Base-by-base conservation (phyloP, 2,888 invertebrate species). In the Chrysomela aeneicollis region DNA sequence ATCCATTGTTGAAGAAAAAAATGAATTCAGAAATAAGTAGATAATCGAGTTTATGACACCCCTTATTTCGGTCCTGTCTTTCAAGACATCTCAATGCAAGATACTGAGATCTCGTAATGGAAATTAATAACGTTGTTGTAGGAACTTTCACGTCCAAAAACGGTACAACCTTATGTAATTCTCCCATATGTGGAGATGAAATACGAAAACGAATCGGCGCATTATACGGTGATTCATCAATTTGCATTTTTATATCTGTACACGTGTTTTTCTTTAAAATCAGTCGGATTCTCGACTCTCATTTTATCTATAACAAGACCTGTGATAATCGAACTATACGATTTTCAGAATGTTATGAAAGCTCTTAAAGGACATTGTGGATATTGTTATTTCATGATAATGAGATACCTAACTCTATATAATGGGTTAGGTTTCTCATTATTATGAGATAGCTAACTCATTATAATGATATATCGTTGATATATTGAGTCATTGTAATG, bases 61-160 rank as follows among this genome's bases (percentile, higher is more conserved):
- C 26, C 18, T 17, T 46, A 57, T 46, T 57, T 46, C 57, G 57
- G 26, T 17, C 46, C 30, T 57, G 57, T 32, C 26, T 30, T 46
- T 18, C 26, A 35, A 54, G 54, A 54, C 37, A 19, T 54, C 26
- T 19, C 35, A 12, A 54, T 42, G 17, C 55, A 22, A 19, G 55
- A 55, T 55, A 21, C 9, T 21, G 32, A 49, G 52, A n/a, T 17
- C 55, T 57, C 55, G 57, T 63, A 63, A 62, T 67, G 67, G 61
- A 58, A 64, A 64, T 64, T 49, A 67, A 63, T 62, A 64, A 63
- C 59, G 61, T 55, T 61, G 61, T 55, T 32, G 58, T 42, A 62
- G 57, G 58, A 64, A 71, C 73, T 74, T 74, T 74, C 74, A 73
- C 74, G 64, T 62, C 72, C 74, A 72, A 73, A 74, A 74, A 73